Evolutionary conservation across 2,888 invertebrate genomes (phyloP).

Genomic region (Aplocera efformata): DNA sequence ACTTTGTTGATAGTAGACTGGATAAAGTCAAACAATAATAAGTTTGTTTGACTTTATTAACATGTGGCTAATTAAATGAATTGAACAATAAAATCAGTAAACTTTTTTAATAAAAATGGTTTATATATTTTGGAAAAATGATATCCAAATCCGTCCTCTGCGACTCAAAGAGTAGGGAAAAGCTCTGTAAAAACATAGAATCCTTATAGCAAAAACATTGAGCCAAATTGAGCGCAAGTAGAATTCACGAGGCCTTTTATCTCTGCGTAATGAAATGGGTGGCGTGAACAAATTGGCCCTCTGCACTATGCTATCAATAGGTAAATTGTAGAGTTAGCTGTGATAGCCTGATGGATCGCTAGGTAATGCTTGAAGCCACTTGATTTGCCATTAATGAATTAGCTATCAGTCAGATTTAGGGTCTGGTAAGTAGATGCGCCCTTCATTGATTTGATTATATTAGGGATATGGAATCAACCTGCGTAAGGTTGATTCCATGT

Average conservation of each 20-base stretch:
- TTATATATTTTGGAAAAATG: no score
- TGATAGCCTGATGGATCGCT: constrained; percentile 37
- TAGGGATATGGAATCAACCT: no score
- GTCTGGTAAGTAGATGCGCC: constrained; percentile 21
- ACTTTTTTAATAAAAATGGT: constrained; percentile 3
- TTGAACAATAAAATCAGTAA: no score
- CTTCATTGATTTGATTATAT: no score
- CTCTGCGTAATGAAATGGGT: constrained; percentile 69
- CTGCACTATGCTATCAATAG: constrained; percentile 50
- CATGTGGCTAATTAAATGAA: no score
- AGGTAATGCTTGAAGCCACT: constrained; percentile 19
- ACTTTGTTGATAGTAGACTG: no score
- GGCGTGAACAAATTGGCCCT: constrained; percentile 59
- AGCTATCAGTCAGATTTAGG: no score
- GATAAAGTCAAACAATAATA: no score
- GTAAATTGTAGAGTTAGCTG: constrained; percentile 38
- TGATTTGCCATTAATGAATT: no score
- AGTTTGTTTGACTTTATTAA: no score
- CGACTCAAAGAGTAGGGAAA: not conserved
- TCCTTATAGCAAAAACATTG: constrained; percentile 33
- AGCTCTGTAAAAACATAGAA: constrained; percentile 12
- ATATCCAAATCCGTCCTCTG: no score
- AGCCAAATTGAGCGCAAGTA: constrained; percentile 50
- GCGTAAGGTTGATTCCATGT: no score
- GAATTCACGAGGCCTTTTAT: constrained; percentile 61